Evolutionary conservation across 1,140 invertebrate genomes (phyloP).

Genomic region (Bombus superbus): DNA sequence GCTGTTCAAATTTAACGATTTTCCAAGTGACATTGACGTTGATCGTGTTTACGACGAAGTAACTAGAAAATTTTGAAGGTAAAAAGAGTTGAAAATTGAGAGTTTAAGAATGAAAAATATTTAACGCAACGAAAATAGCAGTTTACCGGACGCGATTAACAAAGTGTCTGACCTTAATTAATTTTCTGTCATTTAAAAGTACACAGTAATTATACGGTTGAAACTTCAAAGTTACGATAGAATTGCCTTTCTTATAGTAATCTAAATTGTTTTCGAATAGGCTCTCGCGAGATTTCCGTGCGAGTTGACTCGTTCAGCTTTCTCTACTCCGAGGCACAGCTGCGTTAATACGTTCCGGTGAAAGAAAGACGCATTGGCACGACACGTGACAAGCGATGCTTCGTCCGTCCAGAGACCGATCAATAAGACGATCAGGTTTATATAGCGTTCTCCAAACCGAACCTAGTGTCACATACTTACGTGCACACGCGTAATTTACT

Average conservation of each 20-base stretch:
- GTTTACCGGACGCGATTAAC: background rate
- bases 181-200: background rate
- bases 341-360: slow-evolving; percentile 29
- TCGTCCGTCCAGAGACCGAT: background rate
- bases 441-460: background rate
- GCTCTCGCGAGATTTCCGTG: background rate
- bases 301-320: slow-evolving; percentile 35
- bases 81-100: background rate
- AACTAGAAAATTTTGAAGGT: background rate
- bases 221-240: background rate
- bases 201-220: background rate
- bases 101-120: background rate
- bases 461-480: background rate
- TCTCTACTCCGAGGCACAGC: slow-evolving; percentile 37
- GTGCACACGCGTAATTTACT: background rate
- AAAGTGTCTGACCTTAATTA: background rate
- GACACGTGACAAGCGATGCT: slow-evolving; percentile 17
- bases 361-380: slow-evolving; percentile 22
- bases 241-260: background rate
- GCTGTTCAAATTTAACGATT: background rate
- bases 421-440: slow-evolving; percentile 20
- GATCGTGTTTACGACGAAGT: too few species aligned
- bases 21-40: background rate
- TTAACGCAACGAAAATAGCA: background rate
- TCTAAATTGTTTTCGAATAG: slow-evolving; percentile 24